These are phyloP conservation scores for Myotis myotis DNA, from an alignment of 2,797 vertebrate species.

Conservation along the genomic window DNA sequence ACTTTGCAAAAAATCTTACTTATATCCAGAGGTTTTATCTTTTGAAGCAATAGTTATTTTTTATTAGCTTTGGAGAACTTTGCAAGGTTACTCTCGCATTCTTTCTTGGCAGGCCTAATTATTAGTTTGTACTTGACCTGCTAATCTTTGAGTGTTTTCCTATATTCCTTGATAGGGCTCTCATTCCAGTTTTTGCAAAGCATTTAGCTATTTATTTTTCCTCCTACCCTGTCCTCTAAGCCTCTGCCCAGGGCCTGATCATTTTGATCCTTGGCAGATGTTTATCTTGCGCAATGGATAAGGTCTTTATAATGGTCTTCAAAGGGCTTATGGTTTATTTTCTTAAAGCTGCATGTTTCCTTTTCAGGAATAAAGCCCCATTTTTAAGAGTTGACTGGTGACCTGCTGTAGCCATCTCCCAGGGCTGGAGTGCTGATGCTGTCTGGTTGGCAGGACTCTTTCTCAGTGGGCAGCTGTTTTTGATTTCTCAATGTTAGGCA, in stretches of 20 bases:
- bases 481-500: not conserved
- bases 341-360: conserved; percentile 50
- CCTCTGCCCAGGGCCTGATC: not conserved
- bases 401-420: not conserved
- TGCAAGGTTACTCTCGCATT: conserved; percentile 33
- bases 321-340: conserved; percentile 58
- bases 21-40: conserved; percentile 50
- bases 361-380: conserved; percentile 42
- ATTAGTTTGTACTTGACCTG: conserved; percentile 58
- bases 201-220: conserved; percentile 3
- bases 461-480: not conserved
- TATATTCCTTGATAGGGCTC: conserved; percentile 10
- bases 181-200: conserved; percentile 14
- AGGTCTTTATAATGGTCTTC: conserved; percentile 57
- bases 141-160: conserved; percentile 47
- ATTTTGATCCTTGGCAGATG: conserved; percentile 54
- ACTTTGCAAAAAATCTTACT: conserved; percentile 1
- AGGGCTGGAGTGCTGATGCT: not conserved
- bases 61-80: conserved; percentile 55
- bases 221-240: not conserved
- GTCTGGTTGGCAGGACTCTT: not conserved
- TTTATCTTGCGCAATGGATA: conserved; percentile 50
- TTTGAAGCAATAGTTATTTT: conserved; percentile 25
- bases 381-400: conserved; percentile 27
- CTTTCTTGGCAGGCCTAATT: conserved; percentile 51